These are phyloP conservation scores for Oikopleura albicans DNA, from an alignment of 23 tunicate species.

Conservation along the genomic window DNA sequence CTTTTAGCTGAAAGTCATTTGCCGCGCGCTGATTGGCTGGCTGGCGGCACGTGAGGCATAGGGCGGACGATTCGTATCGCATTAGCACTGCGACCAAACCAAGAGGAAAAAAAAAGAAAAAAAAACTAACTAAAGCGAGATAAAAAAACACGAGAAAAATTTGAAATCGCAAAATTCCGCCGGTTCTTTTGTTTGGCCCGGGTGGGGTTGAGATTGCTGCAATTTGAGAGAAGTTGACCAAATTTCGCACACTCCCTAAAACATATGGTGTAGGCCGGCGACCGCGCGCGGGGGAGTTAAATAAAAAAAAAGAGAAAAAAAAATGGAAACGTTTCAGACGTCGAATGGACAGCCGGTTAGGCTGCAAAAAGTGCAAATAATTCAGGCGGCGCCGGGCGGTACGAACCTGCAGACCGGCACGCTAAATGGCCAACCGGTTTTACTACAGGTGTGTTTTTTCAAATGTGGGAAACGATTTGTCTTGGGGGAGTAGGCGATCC, in stretches of 20 bases:
- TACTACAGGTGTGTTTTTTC: not conserved
- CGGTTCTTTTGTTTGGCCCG: no score
- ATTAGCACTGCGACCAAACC: not conserved
- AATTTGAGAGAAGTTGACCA: no score
- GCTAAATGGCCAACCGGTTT: not conserved
- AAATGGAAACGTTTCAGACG: not conserved
- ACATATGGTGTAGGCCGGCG: no score
- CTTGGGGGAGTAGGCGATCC: no score
- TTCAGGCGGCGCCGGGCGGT: not conserved
- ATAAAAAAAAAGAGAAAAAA: not conserved
- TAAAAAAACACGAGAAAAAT: not conserved
- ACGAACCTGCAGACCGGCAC: not conserved
- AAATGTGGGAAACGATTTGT: no score
- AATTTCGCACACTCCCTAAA: no score
- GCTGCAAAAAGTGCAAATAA: not conserved
- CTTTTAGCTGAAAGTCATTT: no score
- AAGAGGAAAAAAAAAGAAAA: not conserved
- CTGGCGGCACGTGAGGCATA: not conserved
- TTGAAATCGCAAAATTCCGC: no score
- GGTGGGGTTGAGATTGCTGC: no score
- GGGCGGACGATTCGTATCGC: slow-evolving; percentile 16
- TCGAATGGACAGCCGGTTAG: not conserved
- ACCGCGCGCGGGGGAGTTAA: no score
- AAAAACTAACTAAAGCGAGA: not conserved
- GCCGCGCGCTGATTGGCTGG: slow-evolving; percentile 16